Evolutionary conservation across 2,888 invertebrate genomes (phyloP).

Genomic region (Dynastes tityus): DNA sequence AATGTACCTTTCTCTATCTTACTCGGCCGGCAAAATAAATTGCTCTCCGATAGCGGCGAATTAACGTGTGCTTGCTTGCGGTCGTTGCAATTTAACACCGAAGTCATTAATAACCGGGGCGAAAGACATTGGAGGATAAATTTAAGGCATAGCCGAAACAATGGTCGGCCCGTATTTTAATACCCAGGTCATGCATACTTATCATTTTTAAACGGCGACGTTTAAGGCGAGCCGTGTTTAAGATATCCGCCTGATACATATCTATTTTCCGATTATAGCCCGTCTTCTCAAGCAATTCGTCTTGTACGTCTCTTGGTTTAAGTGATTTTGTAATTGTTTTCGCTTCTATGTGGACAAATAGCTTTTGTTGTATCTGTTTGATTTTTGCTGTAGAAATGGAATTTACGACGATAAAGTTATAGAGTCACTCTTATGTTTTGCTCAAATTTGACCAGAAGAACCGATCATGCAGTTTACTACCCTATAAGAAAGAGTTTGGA

Average conservation of each 20-base stretch:
- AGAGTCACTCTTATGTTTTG: too few species aligned
- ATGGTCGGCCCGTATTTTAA: conserved; percentile 25
- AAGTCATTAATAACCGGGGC: conserved; percentile 23
- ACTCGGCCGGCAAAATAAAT: neutral
- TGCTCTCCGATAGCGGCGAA: conserved; percentile 28
- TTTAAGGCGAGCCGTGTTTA: conserved; percentile 34
- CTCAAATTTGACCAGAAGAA: too few species aligned
- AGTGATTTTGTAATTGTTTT: too few species aligned
- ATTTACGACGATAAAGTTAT: too few species aligned
- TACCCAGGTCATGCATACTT: conserved; percentile 38
- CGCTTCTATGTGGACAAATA: too few species aligned
- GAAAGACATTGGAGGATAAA: conserved; percentile 37
- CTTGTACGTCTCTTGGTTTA: too few species aligned
- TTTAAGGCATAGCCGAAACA: conserved; percentile 31
- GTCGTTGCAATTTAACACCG: conserved; percentile 34
- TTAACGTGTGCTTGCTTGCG: conserved; percentile 27
- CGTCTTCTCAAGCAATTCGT: too few species aligned
- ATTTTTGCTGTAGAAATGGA: too few species aligned
- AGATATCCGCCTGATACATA: conserved; percentile 19
- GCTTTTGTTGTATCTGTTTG: too few species aligned
- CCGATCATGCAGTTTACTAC: too few species aligned
- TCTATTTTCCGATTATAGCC: neutral
- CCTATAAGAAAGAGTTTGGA: too few species aligned
- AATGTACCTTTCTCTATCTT: neutral
- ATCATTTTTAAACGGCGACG: conserved; percentile 42